phyloP scores from a whole-genome alignment of 2,113 vertebrate genomes.

The Eublepharis macularius region DNA sequence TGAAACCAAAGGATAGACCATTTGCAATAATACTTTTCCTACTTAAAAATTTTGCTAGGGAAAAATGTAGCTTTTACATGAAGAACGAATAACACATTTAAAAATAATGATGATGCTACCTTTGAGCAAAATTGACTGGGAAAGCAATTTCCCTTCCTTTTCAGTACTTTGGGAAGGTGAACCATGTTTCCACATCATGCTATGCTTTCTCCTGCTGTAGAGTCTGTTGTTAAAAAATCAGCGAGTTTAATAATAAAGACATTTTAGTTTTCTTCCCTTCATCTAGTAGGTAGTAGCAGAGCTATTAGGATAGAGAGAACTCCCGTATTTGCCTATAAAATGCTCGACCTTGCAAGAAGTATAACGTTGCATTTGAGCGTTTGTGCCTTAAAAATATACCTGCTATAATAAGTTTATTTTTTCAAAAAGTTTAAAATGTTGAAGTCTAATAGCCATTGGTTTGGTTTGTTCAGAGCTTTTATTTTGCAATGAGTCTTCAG shows the following conservation, averaged over 20 bases:
- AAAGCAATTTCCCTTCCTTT: not conserved
- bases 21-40: not conserved
- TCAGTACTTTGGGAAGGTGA: not conserved
- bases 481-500: no score
- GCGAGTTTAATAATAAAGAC: not conserved
- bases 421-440: no score
- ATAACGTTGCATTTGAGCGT: not conserved
- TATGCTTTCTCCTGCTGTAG: not conserved
- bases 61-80: not conserved
- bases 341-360: not conserved
- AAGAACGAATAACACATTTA: not conserved
- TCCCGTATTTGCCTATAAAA: not conserved
- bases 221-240: not conserved
- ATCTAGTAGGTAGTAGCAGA: not conserved
- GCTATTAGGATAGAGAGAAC: not conserved
- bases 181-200: not conserved
- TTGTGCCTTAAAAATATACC: not conserved
- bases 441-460: no score
- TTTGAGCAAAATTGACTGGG: not conserved
- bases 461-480: no score
- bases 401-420: no score
- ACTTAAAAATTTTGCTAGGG: not conserved
- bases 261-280: slow-evolving; percentile 1
- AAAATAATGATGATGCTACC: not conserved
- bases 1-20: not conserved